phyloP scores from a whole-genome alignment of 53 echinoderm and acorn worm species.

The Holothuria scabra region DNA sequence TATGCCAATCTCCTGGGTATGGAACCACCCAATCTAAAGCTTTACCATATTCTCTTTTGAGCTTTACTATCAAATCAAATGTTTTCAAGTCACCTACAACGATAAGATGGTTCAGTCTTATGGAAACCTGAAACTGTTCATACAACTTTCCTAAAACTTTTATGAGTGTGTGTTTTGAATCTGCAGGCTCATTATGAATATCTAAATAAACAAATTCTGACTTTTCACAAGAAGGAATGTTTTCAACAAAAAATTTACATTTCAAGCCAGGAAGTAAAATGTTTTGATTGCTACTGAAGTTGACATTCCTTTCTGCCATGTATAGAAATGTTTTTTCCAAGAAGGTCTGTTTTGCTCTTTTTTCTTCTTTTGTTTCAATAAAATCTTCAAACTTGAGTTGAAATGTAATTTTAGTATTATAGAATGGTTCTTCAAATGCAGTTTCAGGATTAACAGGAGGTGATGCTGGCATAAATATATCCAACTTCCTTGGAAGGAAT shows the following conservation, averaged over 20 bases:
- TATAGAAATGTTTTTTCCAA: too few species aligned
- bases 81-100: conserved; percentile 68
- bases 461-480: too few species aligned
- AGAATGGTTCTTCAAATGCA: conserved; percentile 5
- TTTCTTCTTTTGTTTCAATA: background rate
- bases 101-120: conserved; percentile 58
- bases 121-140: background rate
- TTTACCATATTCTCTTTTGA: conserved; percentile 65
- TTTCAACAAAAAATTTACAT: background rate
- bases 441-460: too few species aligned
- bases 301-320: background rate
- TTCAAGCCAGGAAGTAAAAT: too few species aligned
- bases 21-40: conserved; percentile 70
- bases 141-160: background rate
- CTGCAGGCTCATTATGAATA: conserved; percentile 15
- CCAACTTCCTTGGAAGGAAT: background rate
- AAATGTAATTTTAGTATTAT: background rate
- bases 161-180: background rate
- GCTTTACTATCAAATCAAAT: conserved; percentile 46
- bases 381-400: background rate
- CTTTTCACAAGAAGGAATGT: too few species aligned
- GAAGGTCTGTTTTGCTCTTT: background rate
- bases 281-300: too few species aligned
- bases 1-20: conserved; percentile 75
- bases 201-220: background rate